Evolutionary conservation across 2,888 invertebrate species (phyloP).

Genomic region (Acronicta aceris): DNA sequence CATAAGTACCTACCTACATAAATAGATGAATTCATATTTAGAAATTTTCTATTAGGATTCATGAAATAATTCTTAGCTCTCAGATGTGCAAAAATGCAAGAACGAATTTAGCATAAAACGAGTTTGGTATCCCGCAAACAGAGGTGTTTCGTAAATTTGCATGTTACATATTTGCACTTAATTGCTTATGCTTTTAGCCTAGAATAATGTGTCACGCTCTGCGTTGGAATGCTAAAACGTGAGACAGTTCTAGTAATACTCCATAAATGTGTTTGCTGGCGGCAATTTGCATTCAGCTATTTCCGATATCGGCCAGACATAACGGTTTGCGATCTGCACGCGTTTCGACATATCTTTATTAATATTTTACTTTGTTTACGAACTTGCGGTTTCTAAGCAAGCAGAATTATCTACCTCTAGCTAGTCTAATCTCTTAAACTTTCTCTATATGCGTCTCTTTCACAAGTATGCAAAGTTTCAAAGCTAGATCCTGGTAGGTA

Average conservation of each 20-base stretch:
- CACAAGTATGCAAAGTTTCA: no score
- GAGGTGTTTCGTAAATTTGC: constrained; percentile 17
- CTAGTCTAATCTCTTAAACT: no score
- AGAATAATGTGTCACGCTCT: constrained; percentile 36
- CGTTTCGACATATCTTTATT: constrained; percentile 41
- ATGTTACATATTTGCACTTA: constrained; percentile 28
- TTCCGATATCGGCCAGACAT: constrained; percentile 44
- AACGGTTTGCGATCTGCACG: constrained; percentile 24
- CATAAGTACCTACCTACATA: no score
- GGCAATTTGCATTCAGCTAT: constrained; percentile 47
- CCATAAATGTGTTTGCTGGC: constrained; percentile 39
- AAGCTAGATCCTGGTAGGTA: no score
- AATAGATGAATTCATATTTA: no score
- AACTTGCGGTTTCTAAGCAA: constrained; percentile 1
- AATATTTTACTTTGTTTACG: constrained; percentile 20
- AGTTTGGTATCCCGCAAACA: constrained; percentile 3
- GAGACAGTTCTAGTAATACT: constrained; percentile 28
- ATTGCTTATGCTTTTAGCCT: constrained; percentile 30
- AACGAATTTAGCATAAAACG: not conserved
- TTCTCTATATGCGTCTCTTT: no score
- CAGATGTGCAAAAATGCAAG: not conserved
- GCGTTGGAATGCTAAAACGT: constrained; percentile 36
- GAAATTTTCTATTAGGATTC: no score
- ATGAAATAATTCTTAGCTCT: no score
- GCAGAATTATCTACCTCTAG: not conserved